phyloP scores from a whole-genome alignment of 1,140 invertebrate species.

The Teleogryllus occipitalis region DNA sequence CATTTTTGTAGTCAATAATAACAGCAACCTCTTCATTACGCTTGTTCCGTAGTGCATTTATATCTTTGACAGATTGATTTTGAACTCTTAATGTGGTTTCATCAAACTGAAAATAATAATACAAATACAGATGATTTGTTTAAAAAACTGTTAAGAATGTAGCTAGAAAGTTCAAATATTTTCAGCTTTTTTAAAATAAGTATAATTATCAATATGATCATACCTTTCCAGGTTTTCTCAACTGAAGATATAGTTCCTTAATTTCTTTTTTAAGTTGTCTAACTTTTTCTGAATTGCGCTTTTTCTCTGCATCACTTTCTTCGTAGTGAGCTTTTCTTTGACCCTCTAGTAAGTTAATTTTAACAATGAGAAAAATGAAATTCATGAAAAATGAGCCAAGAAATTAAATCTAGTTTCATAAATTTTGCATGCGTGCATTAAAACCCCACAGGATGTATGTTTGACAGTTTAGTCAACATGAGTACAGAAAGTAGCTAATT shows the following conservation, averaged over 20 bases:
- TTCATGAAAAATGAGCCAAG: neutral
- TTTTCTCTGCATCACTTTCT: constrained; percentile 64
- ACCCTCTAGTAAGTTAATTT: constrained; percentile 49
- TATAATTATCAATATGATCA: too few species aligned
- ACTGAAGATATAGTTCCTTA: constrained; percentile 48
- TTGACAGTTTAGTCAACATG: too few species aligned
- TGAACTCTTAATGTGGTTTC: neutral
- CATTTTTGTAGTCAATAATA: constrained; percentile 62
- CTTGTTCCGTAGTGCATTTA: constrained; percentile 37
- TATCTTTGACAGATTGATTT: constrained; percentile 32
- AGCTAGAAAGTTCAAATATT: too few species aligned
- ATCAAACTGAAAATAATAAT: neutral
- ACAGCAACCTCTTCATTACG: constrained; percentile 47
- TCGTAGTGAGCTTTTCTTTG: constrained; percentile 72
- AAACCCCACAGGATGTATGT: too few species aligned
- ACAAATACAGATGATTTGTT: neutral
- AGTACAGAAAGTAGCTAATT: too few species aligned
- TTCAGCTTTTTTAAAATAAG: too few species aligned
- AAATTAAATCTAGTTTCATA: neutral
- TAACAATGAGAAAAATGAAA: neutral
- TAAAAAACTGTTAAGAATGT: too few species aligned
- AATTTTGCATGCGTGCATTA: too few species aligned
- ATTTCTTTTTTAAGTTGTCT: constrained; percentile 62
- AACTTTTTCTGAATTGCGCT: constrained; percentile 59
- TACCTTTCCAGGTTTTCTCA: constrained; percentile 49